These are phyloP conservation scores for Diarsia rubi DNA, from an alignment of 2,888 invertebrate species.

Conservation along the genomic window DNA sequence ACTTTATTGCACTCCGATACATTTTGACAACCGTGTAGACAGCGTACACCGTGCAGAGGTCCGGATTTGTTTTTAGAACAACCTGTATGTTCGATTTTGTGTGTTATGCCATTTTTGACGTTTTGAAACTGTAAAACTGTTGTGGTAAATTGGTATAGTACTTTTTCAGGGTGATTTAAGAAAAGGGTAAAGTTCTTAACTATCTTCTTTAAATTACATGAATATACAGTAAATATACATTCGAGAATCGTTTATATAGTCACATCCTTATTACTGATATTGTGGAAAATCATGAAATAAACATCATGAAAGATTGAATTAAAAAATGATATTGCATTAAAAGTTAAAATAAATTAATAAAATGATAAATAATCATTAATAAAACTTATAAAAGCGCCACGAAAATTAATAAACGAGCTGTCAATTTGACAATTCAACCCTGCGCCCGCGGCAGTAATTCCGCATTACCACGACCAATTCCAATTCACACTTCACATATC, in stretches of 20 bases:
- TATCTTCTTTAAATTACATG: not conserved
- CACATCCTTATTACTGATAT: not conserved
- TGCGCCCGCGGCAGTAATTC: constrained; percentile 38
- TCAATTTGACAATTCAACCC: constrained; percentile 52
- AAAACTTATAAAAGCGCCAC: constrained; percentile 1
- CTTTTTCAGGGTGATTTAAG: not conserved
- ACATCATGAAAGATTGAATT: not conserved
- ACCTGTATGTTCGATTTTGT: constrained; percentile 47
- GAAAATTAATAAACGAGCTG: constrained; percentile 45
- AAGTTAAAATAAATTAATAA: not conserved
- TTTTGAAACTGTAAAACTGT: not conserved
- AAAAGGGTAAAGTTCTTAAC: too few species aligned
- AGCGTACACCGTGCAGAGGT: constrained; percentile 55
- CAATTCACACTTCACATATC: constrained; percentile 47
- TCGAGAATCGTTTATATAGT: not conserved
- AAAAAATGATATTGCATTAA: not conserved
- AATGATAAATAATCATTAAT: constrained; percentile 5
- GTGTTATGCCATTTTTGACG: constrained; percentile 13
- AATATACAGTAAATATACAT: not conserved
- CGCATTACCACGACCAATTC: constrained; percentile 28
- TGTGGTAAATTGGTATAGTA: not conserved
- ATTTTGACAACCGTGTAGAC: constrained; percentile 79
- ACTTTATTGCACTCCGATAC: constrained; percentile 81
- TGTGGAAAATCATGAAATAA: not conserved
- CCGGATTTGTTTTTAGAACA: constrained; percentile 61